These are phyloP conservation scores for Zygaena filipendulae DNA, from an alignment of 2,888 invertebrate genomes.

Conservation along the genomic window DNA sequence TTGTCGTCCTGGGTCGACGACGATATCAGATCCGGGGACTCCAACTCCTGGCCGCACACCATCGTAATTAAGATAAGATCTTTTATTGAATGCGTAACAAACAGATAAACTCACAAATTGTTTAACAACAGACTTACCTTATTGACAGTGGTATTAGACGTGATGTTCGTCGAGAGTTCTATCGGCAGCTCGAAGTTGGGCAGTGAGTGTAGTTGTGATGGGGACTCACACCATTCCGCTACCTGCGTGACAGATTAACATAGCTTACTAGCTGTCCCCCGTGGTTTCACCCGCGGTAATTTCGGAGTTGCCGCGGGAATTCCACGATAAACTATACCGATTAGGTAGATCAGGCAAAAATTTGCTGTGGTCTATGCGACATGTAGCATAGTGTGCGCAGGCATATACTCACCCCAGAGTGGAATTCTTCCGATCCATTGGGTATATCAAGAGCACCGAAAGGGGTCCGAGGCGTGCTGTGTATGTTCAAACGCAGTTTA, in stretches of 20 bases:
- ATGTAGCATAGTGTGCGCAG: too few relatives aligned
- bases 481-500: too few relatives aligned
- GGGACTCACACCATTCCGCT: conserved; percentile 68
- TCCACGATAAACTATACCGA: too few relatives aligned
- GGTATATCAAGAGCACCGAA: conserved; percentile 23
- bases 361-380: too few relatives aligned
- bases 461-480: too few relatives aligned
- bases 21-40: conserved; percentile 46
- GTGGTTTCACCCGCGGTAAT: too few relatives aligned
- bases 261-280: too few relatives aligned
- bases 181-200: conserved; percentile 66
- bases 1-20: conserved; percentile 48
- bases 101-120: not conserved
- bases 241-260: too few relatives aligned
- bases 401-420: conserved; percentile 42
- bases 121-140: conserved; percentile 39
- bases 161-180: conserved; percentile 51
- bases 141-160: not conserved
- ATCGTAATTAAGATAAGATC: not conserved
- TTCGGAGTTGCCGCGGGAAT: too few relatives aligned
- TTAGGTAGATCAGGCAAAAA: too few relatives aligned
- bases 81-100: not conserved
- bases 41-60: conserved; percentile 42
- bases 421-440: conserved; percentile 31
- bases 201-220: conserved; percentile 60